Evolutionary conservation across 1,140 invertebrate genomes (phyloP).

Genomic region (Sarcophaga bullata): DNA sequence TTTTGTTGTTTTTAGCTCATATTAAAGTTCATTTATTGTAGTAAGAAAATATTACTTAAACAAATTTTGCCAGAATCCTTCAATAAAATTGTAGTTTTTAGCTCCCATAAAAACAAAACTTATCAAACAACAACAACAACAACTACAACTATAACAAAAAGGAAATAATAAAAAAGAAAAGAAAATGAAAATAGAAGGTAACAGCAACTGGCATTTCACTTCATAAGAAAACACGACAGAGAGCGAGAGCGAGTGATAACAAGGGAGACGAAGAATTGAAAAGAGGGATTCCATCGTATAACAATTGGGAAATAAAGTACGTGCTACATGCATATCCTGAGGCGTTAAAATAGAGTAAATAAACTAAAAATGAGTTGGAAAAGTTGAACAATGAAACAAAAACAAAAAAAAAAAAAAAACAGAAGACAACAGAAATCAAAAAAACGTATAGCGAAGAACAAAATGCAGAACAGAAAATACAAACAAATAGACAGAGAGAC

Average conservation of each 20-base stretch:
- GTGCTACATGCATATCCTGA: constrained; percentile 38
- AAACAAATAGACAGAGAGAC: not conserved
- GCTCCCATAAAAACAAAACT: constrained; percentile 17
- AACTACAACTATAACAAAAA: not conserved
- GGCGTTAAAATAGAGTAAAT: constrained; percentile 38
- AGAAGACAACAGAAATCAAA: no score
- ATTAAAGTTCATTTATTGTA: constrained; percentile 14
- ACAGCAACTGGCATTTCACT: constrained; percentile 1
- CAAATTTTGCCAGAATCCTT: constrained; percentile 6
- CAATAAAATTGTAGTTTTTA: constrained; percentile 17
- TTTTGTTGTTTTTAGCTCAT: not conserved
- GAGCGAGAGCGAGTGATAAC: not conserved
- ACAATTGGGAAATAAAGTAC: constrained; percentile 38
- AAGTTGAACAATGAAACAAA: constrained; percentile 23
- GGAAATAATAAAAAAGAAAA: not conserved
- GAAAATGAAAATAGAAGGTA: not conserved
- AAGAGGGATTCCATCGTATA: not conserved
- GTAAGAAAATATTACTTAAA: constrained; percentile 12
- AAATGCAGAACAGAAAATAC: no score
- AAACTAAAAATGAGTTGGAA: constrained; percentile 37
- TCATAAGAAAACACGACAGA: not conserved
- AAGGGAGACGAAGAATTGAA: not conserved
- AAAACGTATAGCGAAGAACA: no score
- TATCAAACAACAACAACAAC: not conserved
- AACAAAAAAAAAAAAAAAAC: not conserved